phyloP scores from a whole-genome alignment of 1,140 invertebrate species.

The Meloidogyne exigua region DNA sequence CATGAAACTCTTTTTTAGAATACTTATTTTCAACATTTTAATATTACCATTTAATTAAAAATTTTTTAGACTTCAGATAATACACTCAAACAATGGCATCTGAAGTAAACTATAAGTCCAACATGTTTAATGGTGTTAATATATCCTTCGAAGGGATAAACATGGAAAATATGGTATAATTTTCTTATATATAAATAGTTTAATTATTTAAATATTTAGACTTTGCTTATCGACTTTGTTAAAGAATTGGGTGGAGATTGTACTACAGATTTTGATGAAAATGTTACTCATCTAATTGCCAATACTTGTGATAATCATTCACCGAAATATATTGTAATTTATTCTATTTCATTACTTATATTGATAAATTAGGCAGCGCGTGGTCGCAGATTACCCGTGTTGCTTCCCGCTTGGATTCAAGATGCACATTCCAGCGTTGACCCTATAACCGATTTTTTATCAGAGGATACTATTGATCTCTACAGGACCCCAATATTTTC shows the following conservation, averaged over 20 bases:
- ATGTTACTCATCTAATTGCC: conserved; percentile 23
- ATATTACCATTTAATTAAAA: too few species aligned
- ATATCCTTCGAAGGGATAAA: conserved; percentile 8
- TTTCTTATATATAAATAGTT: not conserved
- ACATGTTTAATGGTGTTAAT: not conserved
- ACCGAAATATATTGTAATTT: conserved; percentile 10
- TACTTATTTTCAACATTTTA: too few species aligned
- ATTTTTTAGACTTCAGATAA: too few species aligned
- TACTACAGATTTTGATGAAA: not conserved
- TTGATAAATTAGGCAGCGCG: not conserved
- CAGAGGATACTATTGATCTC: not conserved
- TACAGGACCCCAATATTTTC: conserved; percentile 13
- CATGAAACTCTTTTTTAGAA: too few species aligned
- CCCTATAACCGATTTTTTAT: not conserved
- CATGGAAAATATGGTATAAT: not conserved
- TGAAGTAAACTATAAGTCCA: not conserved
- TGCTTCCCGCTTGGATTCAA: conserved; percentile 19
- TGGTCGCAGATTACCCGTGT: conserved; percentile 7
- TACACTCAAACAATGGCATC: too few species aligned
- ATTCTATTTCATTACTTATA: not conserved
- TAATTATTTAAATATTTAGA: conserved; percentile 2
- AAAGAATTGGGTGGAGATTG: conserved; percentile 7
- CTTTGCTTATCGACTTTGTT: not conserved
- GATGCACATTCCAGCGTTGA: not conserved
- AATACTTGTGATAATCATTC: conserved; percentile 21